Evolutionary conservation across 2,113 vertebrate species (phyloP).

Genomic region (Agapornis roseicollis): DNA sequence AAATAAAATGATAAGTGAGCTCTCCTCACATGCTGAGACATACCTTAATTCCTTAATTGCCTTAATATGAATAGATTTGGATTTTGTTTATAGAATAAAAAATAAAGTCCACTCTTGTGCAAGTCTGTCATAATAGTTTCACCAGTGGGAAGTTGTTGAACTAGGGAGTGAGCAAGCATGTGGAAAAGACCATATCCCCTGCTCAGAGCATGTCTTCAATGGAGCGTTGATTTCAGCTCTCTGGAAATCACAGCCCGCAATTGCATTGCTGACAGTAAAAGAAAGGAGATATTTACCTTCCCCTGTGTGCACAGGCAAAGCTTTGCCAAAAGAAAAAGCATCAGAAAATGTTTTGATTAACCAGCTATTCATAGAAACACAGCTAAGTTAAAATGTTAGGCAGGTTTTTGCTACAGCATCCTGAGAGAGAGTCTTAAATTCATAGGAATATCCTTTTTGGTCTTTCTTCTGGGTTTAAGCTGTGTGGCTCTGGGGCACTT

Average conservation of each 20-base stretch:
- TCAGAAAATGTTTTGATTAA: not conserved
- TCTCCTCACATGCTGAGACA: not conserved
- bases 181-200: not conserved
- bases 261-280: not conserved
- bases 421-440: not conserved
- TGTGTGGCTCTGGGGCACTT: not conserved
- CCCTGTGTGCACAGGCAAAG: accelerated
- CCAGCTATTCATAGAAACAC: not conserved
- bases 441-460: not conserved
- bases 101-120: not conserved
- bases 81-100: not conserved
- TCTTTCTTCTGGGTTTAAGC: not conserved
- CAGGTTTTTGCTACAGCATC: not conserved
- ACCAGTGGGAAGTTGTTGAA: not conserved
- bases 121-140: not conserved
- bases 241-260: not conserved
- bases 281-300: not conserved
- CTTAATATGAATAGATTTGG: not conserved
- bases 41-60: conserved; percentile 38
- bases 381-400: not conserved
- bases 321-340: not conserved
- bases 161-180: not conserved
- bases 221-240: not conserved
- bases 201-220: not conserved
- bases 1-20: not conserved